Base-by-base conservation (phyloP, 1,140 invertebrate genomes). In the Oreohelix idahoensis region DNA sequence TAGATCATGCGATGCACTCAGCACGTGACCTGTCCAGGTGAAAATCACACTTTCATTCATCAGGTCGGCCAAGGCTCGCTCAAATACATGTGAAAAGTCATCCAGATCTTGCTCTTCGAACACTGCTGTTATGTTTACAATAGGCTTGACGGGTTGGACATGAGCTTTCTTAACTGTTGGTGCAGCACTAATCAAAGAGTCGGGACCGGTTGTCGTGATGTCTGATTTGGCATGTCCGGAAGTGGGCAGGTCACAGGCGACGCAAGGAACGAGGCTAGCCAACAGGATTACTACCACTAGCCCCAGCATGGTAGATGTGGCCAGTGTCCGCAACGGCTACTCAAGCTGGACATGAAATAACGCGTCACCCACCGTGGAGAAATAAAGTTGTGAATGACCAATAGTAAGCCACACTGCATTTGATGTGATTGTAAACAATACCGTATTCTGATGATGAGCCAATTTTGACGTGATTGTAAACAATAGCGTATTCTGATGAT, bases 101-200 rank as follows among this genome's bases (percentile, higher is more conserved):
- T 86, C 74, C 74, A 84, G 84, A n/a, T 89, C 83, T 29, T 83
- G 78, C 15, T 73, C 77, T 42, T 88, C 87, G 79, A 89, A 88
- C 29, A 89, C 73, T 45, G 88, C 88, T 20, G 83, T 87, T 39
- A 88, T 84, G 58, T 81, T 84, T 23, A 86, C 58, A 2, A 82
- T 35, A 17, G 84, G 85, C 51, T 51, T 49, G 39, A 38, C 53
- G n/a, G 74, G 66, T 66, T 63, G 63, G 35, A 74, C 49, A 51
- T 75, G 51, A 13, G 29, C 29, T n/a, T 17, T 66, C 2, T 32
- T 66, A 13, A n/a, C 63, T 35, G 29, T 11, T 11, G n/a, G 2
- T 10, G 63, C 23, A 32, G n/a, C 17, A 0, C 8, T 4, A 13
- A 5, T 32, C n/a, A 32, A 29, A 29, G 20, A 32, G 29, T 29